A percentile compares a stretch with the other conserved stretches of the same genome.
phyloP scores from a whole-genome alignment of 1,140 invertebrate species.

The Pemphigus obesinymphae region DNA sequence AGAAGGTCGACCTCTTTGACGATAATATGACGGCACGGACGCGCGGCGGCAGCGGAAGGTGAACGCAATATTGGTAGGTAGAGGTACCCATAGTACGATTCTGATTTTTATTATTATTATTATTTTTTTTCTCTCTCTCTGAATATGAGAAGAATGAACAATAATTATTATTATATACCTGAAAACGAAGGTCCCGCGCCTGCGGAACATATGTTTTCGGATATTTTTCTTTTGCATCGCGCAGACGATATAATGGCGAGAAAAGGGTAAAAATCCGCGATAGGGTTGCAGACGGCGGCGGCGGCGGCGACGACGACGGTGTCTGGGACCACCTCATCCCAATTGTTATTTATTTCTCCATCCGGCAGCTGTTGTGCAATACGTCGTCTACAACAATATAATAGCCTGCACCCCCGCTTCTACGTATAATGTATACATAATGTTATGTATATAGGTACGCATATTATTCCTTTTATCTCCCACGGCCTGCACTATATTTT shows the following conservation, averaged over 20 bases:
- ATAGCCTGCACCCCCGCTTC: too few relatives aligned
- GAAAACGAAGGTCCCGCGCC: background rate
- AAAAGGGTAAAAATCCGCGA: conserved; percentile 40
- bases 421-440: too few relatives aligned
- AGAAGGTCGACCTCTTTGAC: conserved; percentile 31
- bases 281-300: conserved; percentile 6
- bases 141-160: conserved; percentile 1
- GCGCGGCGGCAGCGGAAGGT: conserved; percentile 5
- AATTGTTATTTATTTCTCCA: conserved; percentile 29
- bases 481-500: background rate
- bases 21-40: background rate
- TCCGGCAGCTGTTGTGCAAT: conserved; percentile 41
- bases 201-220: background rate
- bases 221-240: background rate
- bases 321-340: background rate
- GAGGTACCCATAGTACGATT: conserved; percentile 19
- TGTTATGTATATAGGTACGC: too few relatives aligned
- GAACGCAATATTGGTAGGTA: conserved; percentile 26
- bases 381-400: background rate
- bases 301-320: background rate
- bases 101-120: background rate
- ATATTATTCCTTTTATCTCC: conserved; percentile 1
- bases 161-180: conserved; percentile 6
- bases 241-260: background rate
- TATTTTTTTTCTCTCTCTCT: background rate